A percentile compares a stretch with the other conserved stretches of the same genome.
phyloP scores from a whole-genome alignment of 2,888 invertebrate species.

The Pachliopta kotzebuea region DNA sequence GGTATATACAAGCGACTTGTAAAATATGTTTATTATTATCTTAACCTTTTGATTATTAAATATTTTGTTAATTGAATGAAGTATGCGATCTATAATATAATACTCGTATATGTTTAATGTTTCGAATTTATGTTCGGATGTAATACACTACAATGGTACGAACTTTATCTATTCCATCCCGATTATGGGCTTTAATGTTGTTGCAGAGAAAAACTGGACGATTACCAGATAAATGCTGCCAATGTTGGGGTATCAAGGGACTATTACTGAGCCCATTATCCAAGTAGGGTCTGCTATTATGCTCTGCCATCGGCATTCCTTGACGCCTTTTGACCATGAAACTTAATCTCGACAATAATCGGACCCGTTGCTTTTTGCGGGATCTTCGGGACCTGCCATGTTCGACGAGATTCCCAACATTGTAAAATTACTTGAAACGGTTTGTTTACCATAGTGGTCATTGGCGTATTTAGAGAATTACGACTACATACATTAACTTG shows the following conservation, averaged over 20 bases:
- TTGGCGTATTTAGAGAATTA: no score
- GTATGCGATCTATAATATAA: no score
- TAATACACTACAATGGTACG: no score
- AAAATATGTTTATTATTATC: no score
- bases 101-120: no score
- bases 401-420: slow-evolving; percentile 6
- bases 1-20: no score
- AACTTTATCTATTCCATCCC: not conserved
- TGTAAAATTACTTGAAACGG: slow-evolving; percentile 4
- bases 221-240: slow-evolving; percentile 1
- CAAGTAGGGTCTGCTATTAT: slow-evolving; percentile 19
- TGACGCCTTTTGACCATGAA: slow-evolving; percentile 25
- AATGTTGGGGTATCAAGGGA: slow-evolving; percentile 2
- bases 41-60: no score
- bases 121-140: no score
- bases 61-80: no score
- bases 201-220: slow-evolving; percentile 3
- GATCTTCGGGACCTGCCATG: slow-evolving; percentile 2
- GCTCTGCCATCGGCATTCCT: slow-evolving; percentile 17
- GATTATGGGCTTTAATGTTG: not conserved
- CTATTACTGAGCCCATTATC: slow-evolving; percentile 24
- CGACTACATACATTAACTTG: no score
- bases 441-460: no score
- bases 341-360: slow-evolving; percentile 24
- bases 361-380: slow-evolving; percentile 19